Evolutionary conservation across 1,140 invertebrate genomes (phyloP).

Genomic region (Oppia nitens): DNA sequence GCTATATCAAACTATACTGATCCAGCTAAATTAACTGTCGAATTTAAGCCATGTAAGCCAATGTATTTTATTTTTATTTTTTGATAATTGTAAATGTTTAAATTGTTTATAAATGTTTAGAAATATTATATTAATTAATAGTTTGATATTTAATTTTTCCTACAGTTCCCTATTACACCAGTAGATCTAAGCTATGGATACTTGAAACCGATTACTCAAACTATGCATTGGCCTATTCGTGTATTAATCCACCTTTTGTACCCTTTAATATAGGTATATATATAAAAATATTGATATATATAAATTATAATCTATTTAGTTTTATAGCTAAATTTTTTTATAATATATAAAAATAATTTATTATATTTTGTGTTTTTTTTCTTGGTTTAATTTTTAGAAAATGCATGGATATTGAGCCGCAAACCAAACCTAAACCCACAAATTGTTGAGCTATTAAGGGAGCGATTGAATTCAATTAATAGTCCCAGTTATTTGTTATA

Average conservation of each 20-base stretch:
- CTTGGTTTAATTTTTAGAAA: background rate
- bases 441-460: background rate
- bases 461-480: background rate
- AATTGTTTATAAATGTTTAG: too few relatives aligned
- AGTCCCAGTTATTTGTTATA: background rate
- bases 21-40: background rate
- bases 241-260: background rate
- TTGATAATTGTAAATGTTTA: too few relatives aligned
- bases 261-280: background rate
- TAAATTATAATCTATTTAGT: too few relatives aligned
- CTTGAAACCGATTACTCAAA: background rate
- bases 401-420: background rate
- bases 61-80: too few relatives aligned
- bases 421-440: background rate
- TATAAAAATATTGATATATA: too few relatives aligned
- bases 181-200: background rate
- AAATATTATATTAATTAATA: too few relatives aligned
- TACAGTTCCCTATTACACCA: background rate
- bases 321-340: background rate
- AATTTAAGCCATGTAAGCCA: background rate
- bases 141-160: background rate
- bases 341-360: too few relatives aligned
- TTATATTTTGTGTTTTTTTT: too few relatives aligned
- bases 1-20: background rate
- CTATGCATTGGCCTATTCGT: slow-evolving; percentile 2